A percentile compares a stretch with the other conserved stretches of the same genome.
phyloP scores from a whole-genome alignment of 2,888 invertebrate genomes.

The Aporophyla lueneburgensis region DNA sequence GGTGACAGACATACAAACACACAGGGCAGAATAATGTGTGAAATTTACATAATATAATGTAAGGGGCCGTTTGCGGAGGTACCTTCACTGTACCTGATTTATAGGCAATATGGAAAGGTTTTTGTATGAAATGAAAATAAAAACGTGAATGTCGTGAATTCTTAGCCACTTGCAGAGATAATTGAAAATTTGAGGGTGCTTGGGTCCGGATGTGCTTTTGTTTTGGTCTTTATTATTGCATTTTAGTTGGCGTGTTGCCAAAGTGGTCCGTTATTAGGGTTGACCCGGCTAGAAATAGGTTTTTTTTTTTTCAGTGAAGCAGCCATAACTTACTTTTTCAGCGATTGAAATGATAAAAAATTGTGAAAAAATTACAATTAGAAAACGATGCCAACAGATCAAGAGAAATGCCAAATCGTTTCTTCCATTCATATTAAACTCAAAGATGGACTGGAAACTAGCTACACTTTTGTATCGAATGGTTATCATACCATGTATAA shows the following conservation, averaged over 20 bases:
- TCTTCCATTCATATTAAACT: too few relatives aligned
- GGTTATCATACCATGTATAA: too few relatives aligned
- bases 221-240: slow-evolving; percentile 35
- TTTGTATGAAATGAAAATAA: slow-evolving; percentile 52
- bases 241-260: slow-evolving; percentile 42
- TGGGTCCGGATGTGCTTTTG: slow-evolving; percentile 48
- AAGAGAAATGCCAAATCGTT: too few relatives aligned
- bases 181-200: slow-evolving; percentile 58
- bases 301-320: not conserved
- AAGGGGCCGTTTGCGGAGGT: slow-evolving; percentile 45
- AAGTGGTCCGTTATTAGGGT: slow-evolving; percentile 23
- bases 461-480: too few relatives aligned
- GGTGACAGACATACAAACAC: slow-evolving; percentile 79
- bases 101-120: slow-evolving; percentile 64
- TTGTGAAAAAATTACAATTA: too few relatives aligned
- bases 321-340: too few relatives aligned
- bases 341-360: too few relatives aligned
- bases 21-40: slow-evolving; percentile 71
- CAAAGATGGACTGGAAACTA: too few relatives aligned
- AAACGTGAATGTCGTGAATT: slow-evolving; percentile 49
- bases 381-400: too few relatives aligned
- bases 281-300: slow-evolving; percentile 15
- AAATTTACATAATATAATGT: slow-evolving; percentile 76
- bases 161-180: slow-evolving; percentile 49
- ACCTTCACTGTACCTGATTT: slow-evolving; percentile 57